Conservation (phyloP, 1,140 invertebrate species). For the Lordiphosa clarofinis region DNA sequence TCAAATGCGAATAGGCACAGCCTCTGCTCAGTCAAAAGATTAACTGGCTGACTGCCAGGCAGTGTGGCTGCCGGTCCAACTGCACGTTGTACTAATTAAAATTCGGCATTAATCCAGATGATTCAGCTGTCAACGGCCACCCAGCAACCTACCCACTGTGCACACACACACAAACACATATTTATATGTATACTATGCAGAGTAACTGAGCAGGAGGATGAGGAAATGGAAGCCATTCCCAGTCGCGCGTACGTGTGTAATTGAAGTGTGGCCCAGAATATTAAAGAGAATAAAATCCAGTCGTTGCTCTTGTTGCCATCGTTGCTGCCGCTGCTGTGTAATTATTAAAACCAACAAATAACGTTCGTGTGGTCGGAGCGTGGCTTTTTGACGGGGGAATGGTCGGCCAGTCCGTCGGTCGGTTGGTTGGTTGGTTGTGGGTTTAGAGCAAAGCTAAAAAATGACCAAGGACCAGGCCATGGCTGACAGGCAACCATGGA, state of each 20-base stretch:
- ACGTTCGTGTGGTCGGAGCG: conserved; percentile 57
- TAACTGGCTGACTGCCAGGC: conserved; percentile 39
- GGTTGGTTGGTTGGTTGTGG: conserved; percentile 11
- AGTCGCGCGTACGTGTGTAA: conserved; percentile 64
- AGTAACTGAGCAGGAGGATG: background rate
- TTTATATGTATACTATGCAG: background rate
- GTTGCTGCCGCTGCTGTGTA: conserved; percentile 51
- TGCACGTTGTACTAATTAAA: conserved; percentile 73
- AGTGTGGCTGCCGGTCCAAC: conserved; percentile 4
- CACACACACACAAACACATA: background rate
- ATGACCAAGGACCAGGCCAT: conserved; percentile 28
- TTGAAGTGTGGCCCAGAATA: conserved; percentile 72
- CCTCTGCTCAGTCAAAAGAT: conserved; percentile 39
- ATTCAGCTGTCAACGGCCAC: conserved; percentile 68
- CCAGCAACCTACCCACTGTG: background rate
- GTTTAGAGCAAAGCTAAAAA: conserved; percentile 53
- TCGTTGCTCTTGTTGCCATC: conserved; percentile 2
- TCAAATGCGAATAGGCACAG: conserved; percentile 34
- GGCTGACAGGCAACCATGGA: conserved; percentile 23
- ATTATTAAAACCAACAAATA: conserved; percentile 79
- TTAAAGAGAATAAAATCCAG: conserved; percentile 57
- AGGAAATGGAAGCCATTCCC: conserved; percentile 39
- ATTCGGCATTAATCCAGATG: conserved; percentile 78
- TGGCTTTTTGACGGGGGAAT: conserved; percentile 20
- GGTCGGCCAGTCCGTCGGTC: background rate